Evolutionary conservation across 2,113 vertebrate genomes (phyloP).

Genomic region (Abramis brama): DNA sequence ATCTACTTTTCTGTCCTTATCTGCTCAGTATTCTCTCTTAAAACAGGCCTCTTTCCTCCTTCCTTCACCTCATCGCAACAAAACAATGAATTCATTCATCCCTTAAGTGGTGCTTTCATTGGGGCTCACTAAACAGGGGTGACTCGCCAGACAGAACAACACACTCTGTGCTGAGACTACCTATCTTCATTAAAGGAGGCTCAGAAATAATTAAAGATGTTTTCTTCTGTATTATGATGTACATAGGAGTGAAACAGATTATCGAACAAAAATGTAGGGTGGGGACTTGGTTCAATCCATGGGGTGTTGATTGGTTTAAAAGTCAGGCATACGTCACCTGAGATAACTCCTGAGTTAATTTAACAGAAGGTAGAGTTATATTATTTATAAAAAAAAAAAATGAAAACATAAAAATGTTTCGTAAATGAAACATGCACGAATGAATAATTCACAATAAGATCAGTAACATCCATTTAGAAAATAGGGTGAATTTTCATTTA

Average conservation of each 20-base stretch:
- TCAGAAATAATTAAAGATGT: not conserved
- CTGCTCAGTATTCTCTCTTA: not conserved
- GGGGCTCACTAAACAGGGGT: constrained; percentile 29
- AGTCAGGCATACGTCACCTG: not conserved
- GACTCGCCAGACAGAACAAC: constrained; percentile 17
- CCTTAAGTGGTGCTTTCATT: constrained; percentile 45
- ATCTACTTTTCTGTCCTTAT: not conserved
- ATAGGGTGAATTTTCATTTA: not conserved
- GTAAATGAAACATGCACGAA: not conserved
- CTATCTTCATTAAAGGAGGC: not conserved
- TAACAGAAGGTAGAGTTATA: not conserved
- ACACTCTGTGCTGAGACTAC: not conserved
- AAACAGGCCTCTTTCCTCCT: constrained; percentile 21
- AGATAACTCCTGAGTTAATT: not conserved
- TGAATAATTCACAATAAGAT: not conserved
- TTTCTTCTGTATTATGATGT: not conserved
- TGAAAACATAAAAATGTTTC: not conserved
- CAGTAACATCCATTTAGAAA: not conserved
- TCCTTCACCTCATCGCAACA: constrained; percentile 41
- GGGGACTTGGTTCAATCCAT: not conserved
- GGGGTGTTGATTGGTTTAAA: not conserved
- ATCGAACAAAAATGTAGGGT: not conserved
- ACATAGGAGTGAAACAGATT: not conserved
- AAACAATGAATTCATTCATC: constrained; percentile 52
- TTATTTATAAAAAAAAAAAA: not conserved